Evolutionary conservation across 1,140 invertebrate species (phyloP).

Genomic region (Epicauta chinensis): DNA sequence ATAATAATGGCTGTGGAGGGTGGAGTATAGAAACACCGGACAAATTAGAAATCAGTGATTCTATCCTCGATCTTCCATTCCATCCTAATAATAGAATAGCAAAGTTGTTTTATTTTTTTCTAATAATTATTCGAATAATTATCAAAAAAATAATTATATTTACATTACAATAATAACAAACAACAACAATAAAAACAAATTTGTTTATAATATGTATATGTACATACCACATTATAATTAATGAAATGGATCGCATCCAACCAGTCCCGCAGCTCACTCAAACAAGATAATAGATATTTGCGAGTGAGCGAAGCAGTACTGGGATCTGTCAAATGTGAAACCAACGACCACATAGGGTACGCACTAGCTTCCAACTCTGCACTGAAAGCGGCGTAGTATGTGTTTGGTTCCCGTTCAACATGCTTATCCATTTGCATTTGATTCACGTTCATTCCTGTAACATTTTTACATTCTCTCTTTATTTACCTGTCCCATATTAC

Average conservation of each 20-base stretch:
- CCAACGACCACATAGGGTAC: constrained; percentile 94
- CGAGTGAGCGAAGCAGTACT: constrained; percentile 66
- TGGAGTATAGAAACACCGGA: too few species aligned
- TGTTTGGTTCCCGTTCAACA: constrained; percentile 95
- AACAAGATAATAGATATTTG: constrained; percentile 66
- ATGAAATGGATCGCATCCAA: constrained; percentile 74
- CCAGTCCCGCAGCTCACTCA: constrained; percentile 77
- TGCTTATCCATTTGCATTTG: constrained; percentile 81
- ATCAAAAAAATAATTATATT: too few species aligned
- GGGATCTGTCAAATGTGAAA: constrained; percentile 75
- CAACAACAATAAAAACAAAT: too few species aligned
- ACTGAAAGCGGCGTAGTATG: constrained; percentile 94
- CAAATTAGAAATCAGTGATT: too few species aligned
- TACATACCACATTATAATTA: constrained; percentile 58
- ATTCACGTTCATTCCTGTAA: constrained; percentile 90
- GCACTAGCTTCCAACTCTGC: constrained; percentile 94
- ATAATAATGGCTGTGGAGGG: too few species aligned
- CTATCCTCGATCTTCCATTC: too few species aligned
- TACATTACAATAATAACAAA: too few species aligned
- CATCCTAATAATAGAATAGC: too few species aligned
- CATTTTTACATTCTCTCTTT: constrained; percentile 3
- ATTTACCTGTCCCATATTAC: too few species aligned
- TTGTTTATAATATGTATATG: too few species aligned
- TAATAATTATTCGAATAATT: too few species aligned
- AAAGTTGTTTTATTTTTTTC: too few species aligned